Evolutionary conservation across 2,113 vertebrate genomes (phyloP).

Genomic region (Hippoglossus stenolepis): DNA sequence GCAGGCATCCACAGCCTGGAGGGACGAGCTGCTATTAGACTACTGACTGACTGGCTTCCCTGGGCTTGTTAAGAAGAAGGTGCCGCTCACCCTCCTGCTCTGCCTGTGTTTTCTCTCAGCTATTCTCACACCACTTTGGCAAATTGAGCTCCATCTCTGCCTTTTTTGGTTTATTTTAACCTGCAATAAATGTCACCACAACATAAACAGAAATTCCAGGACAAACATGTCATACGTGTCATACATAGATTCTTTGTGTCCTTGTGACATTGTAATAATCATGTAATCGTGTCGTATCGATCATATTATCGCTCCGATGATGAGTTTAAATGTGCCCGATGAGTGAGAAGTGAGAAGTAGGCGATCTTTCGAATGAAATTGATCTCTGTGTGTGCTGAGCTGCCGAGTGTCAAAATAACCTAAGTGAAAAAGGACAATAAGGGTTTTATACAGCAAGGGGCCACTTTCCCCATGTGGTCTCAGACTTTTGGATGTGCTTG

Average conservation of each 20-base stretch:
- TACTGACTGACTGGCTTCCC: conserved; percentile 40
- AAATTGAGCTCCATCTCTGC: neutral
- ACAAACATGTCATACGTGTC: no score
- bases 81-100: conserved; percentile 12
- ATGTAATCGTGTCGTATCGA: conserved; percentile 12
- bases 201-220: neutral
- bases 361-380: conserved; percentile 37
- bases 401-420: conserved; percentile 25
- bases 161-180: neutral
- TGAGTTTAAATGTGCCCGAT: conserved; percentile 16
- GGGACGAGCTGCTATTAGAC: conserved; percentile 36
- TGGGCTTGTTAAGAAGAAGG: conserved; percentile 21
- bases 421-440: conserved; percentile 14
- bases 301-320: conserved; percentile 5
- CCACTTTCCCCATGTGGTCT: neutral
- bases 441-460: neutral
- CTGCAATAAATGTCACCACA: neutral
- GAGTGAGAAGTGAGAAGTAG: conserved; percentile 1
- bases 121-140: conserved; percentile 1
- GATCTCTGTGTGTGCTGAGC: conserved; percentile 13
- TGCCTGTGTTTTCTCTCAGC: conserved; percentile 14
- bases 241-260: no score
- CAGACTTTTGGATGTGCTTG: neutral
- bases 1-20: conserved; percentile 51
- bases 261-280: no score